phyloP scores from a whole-genome alignment of 1,140 invertebrate species.

The Sarcophaga bullata region DNA sequence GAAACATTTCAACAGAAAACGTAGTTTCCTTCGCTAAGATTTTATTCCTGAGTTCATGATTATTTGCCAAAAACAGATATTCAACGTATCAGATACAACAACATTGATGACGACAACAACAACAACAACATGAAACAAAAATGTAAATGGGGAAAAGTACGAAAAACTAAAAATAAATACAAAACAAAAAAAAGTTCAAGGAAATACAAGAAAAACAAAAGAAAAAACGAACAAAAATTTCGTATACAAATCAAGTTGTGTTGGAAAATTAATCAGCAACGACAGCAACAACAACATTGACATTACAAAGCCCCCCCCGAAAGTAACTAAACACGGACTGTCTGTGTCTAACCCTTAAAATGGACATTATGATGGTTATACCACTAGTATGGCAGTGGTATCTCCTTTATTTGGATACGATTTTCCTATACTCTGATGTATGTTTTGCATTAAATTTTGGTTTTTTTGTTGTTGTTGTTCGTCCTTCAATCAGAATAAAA shows the following conservation, averaged over 20 bases:
- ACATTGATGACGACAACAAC: not conserved
- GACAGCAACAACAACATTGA: not conserved
- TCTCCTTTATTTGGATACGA: not conserved
- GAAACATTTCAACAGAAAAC: not conserved
- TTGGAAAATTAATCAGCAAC: conserved; percentile 33
- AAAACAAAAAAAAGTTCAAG: not conserved
- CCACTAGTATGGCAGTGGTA: too few species aligned
- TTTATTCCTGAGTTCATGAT: conserved; percentile 9
- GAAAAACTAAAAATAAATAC: not conserved
- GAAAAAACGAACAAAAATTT: not conserved
- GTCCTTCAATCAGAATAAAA: not conserved
- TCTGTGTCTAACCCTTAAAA: not conserved
- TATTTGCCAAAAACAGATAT: conserved; percentile 35
- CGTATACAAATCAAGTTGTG: conserved; percentile 27
- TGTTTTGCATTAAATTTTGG: not conserved
- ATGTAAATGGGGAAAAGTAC: not conserved
- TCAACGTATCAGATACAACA: not conserved
- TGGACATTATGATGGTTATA: not conserved
- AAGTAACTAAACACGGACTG: not conserved
- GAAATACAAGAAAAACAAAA: too few species aligned
- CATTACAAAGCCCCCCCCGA: not conserved
- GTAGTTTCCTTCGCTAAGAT: not conserved
- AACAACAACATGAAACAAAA: not conserved
- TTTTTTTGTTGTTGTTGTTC: not conserved
- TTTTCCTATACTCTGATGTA: not conserved